A percentile compares a stretch with the other conserved stretches of the same genome.
Conservation (phyloP, 2,113 vertebrate genomes). For the Panurus biarmicus region DNA sequence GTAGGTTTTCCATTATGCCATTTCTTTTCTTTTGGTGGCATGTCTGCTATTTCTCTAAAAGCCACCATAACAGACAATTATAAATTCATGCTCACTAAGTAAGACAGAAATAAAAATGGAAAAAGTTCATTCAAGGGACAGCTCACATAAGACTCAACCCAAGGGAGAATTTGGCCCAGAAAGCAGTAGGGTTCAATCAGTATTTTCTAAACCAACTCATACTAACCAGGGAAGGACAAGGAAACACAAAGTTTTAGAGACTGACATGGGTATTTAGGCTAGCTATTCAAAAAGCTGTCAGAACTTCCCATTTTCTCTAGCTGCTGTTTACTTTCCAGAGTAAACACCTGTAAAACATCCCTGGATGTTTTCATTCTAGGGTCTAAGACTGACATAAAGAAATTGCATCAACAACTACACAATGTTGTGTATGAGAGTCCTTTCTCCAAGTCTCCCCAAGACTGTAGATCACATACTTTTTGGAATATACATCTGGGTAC, state of each 20-base stretch:
- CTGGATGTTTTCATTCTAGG: background rate
- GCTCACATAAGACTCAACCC: background rate
- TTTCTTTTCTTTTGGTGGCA: background rate
- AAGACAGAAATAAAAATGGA: background rate
- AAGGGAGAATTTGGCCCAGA: background rate
- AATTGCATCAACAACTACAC: background rate
- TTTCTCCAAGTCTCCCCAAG: background rate
- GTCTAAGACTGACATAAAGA: background rate
- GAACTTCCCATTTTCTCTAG: background rate
- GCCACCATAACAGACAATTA: background rate
- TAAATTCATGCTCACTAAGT: background rate
- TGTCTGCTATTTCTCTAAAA: background rate
- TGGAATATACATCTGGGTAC: background rate
- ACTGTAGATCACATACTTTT: background rate
- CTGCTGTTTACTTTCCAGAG: background rate
- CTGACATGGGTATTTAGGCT: background rate
- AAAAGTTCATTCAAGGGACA: background rate
- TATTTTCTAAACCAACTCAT: background rate
- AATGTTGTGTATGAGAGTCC: background rate
- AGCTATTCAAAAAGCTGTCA: background rate
- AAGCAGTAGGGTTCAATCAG: background rate
- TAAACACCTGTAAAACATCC: too few species aligned
- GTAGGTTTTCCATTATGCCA: background rate
- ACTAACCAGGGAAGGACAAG: background rate
- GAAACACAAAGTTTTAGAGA: background rate